Conservation (phyloP, 2,113 vertebrate species). For the Hassar affinis region DNA sequence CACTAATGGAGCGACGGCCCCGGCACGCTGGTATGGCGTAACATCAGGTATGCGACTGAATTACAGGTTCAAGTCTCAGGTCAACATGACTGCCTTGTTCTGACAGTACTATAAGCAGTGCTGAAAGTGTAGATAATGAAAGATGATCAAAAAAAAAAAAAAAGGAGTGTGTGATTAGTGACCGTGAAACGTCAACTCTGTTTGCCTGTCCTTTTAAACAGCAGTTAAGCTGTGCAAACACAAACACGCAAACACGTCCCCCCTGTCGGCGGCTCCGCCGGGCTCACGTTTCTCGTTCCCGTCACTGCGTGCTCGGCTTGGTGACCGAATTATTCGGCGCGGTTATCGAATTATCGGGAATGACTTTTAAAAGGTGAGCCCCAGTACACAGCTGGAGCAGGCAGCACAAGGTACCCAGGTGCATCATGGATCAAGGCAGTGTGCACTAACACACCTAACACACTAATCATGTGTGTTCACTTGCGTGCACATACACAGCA, state of each 20-base stretch:
- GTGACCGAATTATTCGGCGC: background rate
- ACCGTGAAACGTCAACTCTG: background rate
- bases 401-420: conserved; percentile 39
- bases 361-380: background rate
- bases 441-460: conserved; percentile 25
- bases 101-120: background rate
- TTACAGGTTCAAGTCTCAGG: background rate
- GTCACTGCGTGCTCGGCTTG: background rate
- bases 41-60: background rate
- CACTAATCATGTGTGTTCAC: conserved; percentile 19
- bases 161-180: background rate
- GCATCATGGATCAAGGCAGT: conserved; percentile 21
- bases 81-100: background rate
- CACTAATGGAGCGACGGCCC: background rate
- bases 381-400: background rate
- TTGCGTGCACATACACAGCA: background rate
- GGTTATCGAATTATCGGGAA: background rate
- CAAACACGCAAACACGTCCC: background rate
- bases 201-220: background rate
- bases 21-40: background rate
- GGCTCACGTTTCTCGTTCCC: background rate
- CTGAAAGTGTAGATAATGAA: background rate
- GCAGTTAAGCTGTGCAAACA: conserved; percentile 6
- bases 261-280: background rate
- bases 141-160: conserved; percentile 13